Conservation (phyloP, 2,113 vertebrate species). For the Empidonax traillii region DNA sequence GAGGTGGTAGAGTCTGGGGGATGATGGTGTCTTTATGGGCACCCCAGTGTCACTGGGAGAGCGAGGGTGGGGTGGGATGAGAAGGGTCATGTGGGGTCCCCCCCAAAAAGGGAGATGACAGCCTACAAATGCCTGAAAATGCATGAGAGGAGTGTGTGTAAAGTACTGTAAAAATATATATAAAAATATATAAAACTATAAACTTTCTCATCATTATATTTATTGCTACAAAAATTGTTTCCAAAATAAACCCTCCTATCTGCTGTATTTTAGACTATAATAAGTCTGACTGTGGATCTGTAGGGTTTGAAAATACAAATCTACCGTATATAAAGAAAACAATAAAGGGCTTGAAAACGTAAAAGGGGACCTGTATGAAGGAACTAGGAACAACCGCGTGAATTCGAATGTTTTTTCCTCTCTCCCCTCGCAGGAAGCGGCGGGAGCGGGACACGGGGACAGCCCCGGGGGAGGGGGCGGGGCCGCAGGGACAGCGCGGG, state of each 20-base stretch:
- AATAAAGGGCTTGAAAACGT: not conserved
- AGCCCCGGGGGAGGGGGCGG: no score
- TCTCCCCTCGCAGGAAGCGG: not conserved
- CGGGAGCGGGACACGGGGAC: no score
- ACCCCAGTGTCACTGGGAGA: not conserved
- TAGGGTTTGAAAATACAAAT: not conserved
- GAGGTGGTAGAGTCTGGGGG: rapidly evolving
- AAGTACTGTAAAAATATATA: not conserved
- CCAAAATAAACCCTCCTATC: not conserved
- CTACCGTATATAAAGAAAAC: not conserved
- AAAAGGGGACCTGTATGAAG: not conserved
- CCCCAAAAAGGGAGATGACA: not conserved
- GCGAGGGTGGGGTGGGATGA: not conserved
- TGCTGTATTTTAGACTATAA: not conserved
- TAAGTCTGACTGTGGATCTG: not conserved
- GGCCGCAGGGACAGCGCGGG: no score
- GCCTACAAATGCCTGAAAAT: not conserved
- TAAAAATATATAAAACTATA: no score
- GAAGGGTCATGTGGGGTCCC: not conserved
- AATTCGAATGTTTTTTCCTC: not conserved
- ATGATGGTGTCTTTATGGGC: not conserved
- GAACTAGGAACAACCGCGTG: not conserved
- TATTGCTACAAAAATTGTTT: not conserved
- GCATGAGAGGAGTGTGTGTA: not conserved
- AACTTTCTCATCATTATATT: not conserved